A percentile compares a stretch with the other conserved stretches of the same genome.
Evolutionary conservation across 2,888 invertebrate genomes (phyloP).

Genomic region (Leucophenga maculata): DNA sequence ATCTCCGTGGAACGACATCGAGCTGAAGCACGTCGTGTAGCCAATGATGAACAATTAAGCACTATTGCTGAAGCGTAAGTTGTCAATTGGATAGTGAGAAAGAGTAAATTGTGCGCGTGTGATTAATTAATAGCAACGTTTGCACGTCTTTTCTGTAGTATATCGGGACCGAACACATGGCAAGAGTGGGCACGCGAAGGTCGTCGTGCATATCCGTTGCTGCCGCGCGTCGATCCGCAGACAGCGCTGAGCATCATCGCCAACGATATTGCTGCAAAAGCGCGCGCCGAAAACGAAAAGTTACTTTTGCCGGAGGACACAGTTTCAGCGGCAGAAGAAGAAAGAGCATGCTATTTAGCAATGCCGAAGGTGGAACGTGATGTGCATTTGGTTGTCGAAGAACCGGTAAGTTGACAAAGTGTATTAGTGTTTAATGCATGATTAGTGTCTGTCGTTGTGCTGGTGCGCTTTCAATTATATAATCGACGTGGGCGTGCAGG

Average conservation of each 20-base stretch:
- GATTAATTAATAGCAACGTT: conserved; percentile 10
- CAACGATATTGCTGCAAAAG: conserved; percentile 81
- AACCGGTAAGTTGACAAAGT: conserved; percentile 67
- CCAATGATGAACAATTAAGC: conserved; percentile 90
- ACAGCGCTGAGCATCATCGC: conserved; percentile 88
- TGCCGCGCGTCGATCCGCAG: conserved; percentile 88
- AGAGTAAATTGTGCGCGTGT: conserved; percentile 27
- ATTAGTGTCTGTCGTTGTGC: conserved; percentile 22
- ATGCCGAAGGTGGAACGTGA: conserved; percentile 36
- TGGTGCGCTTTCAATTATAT: conserved; percentile 28
- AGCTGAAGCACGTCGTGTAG: conserved; percentile 91
- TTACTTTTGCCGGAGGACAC: conserved; percentile 74
- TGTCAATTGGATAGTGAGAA: conserved; percentile 25
- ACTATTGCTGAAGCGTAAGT: conserved; percentile 92
- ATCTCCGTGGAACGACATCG: conserved; percentile 93
- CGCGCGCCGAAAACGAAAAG: conserved; percentile 78
- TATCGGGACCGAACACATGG: conserved; percentile 79
- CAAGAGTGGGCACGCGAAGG: conserved; percentile 92
- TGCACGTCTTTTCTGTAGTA: conserved; percentile 67
- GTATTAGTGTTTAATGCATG: conserved; percentile 46
- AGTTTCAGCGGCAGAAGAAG: conserved; percentile 56
- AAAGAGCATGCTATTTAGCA: conserved; percentile 50
- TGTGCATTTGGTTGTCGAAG: conserved; percentile 62
- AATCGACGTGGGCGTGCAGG: conserved; percentile 35
- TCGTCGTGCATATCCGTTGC: conserved; percentile 84